phyloP scores from a whole-genome alignment of 2,797 vertebrate species.

The Siniperca undulata region DNA sequence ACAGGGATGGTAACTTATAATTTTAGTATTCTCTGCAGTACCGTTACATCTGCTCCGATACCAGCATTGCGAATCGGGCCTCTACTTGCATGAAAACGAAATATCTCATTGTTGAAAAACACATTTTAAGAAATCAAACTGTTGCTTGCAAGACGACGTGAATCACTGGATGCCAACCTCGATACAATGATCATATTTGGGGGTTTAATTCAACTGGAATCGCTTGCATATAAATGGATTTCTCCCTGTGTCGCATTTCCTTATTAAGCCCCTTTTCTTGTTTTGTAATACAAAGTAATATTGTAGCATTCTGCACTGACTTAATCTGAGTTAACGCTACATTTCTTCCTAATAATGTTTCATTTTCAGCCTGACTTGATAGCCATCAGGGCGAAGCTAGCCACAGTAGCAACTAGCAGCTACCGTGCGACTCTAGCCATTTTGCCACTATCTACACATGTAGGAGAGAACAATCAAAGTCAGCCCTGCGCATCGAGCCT shows the following conservation, averaged over 20 bases:
- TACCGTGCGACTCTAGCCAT: constrained; percentile 73
- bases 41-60: constrained; percentile 12
- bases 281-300: background rate
- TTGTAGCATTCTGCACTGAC: background rate
- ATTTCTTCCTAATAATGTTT: background rate
- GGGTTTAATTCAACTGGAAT: constrained; percentile 27
- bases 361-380: background rate
- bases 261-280: background rate
- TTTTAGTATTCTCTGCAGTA: constrained; percentile 18
- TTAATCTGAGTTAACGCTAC: background rate
- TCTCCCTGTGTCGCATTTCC: constrained; percentile 48
- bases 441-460: constrained; percentile 67
- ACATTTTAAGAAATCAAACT: constrained; percentile 19
- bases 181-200: background rate
- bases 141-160: constrained; percentile 26
- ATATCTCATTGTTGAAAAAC: background rate
- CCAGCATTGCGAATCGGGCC: constrained; percentile 19
- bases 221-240: constrained; percentile 1
- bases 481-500: background rate
- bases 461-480: constrained; percentile 33
- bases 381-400: constrained; percentile 62
- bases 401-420: constrained; percentile 70
- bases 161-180: too few species aligned
- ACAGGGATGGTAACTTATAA: background rate
- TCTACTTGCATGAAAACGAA: background rate